Evolutionary conservation across 2,888 invertebrate genomes (phyloP).

Genomic region (Aradus depressus): DNA sequence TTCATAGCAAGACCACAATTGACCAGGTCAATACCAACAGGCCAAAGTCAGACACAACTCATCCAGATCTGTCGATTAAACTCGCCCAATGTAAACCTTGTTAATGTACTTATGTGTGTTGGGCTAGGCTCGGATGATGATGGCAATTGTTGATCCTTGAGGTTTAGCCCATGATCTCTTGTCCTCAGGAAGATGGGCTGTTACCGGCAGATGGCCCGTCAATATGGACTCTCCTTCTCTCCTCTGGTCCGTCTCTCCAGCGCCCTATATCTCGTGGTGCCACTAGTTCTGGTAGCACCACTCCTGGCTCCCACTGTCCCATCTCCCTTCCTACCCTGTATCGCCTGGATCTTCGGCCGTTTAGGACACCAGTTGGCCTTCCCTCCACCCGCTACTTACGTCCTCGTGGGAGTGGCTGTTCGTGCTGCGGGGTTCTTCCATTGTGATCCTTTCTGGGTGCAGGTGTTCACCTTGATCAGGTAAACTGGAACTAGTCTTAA

Average conservation of each 20-base stretch:
- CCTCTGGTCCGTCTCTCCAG: not conserved
- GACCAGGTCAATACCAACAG: no score
- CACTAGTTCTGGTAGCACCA: not conserved
- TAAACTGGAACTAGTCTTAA: constrained; percentile 28
- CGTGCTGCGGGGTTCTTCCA: constrained; percentile 42
- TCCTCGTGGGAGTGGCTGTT: constrained; percentile 46
- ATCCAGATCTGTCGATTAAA: no score
- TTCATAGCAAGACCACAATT: no score
- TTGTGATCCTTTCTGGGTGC: constrained; percentile 30
- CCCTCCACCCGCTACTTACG: constrained; percentile 51
- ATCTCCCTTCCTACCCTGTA: constrained; percentile 19
- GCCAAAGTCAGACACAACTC: no score
- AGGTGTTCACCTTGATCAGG: constrained; percentile 41
- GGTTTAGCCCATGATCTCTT: no score
- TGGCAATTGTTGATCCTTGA: no score
- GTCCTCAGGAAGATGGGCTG: constrained; percentile 16
- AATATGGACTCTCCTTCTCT: constrained; percentile 2
- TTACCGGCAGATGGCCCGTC: constrained; percentile 5
- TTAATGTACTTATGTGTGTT: no score
- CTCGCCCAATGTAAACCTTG: no score
- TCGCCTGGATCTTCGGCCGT: constrained; percentile 28
- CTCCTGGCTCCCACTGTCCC: not conserved
- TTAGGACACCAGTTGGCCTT: constrained; percentile 29
- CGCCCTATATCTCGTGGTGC: constrained; percentile 4
- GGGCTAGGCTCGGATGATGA: no score